A percentile compares a stretch with the other conserved stretches of the same genome.
phyloP scores from a whole-genome alignment of 2,797 vertebrate species.

The Pempheris klunzingeri region DNA sequence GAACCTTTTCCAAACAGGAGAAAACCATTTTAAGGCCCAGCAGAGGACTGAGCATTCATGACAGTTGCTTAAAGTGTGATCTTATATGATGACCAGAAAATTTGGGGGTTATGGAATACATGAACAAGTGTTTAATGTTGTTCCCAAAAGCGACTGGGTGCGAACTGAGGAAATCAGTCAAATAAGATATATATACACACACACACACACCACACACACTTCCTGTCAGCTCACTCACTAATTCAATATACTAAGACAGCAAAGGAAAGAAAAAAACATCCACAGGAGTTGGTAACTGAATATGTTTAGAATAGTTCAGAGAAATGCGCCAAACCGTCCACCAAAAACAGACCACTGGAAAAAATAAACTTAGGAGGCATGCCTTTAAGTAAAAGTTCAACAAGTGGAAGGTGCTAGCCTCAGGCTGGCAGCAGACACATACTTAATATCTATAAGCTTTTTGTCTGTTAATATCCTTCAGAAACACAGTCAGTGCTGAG shows the following conservation, averaged over 20 bases:
- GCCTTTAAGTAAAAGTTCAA: conserved; percentile 8
- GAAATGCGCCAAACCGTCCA: background rate
- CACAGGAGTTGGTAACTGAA: background rate
- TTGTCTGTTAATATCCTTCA: conserved; percentile 33
- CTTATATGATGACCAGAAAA: background rate
- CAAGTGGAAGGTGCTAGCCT: background rate
- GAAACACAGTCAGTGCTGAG: conserved; percentile 28
- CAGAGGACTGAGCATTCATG: conserved; percentile 3
- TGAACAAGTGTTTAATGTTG: background rate
- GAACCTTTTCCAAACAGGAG: conserved; percentile 11
- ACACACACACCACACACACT: no score
- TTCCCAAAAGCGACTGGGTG: background rate
- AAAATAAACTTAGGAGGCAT: background rate
- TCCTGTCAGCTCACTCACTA: no score
- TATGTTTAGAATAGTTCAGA: background rate
- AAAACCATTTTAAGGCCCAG: conserved; percentile 22
- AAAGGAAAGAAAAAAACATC: conserved; percentile 10
- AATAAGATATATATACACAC: no score
- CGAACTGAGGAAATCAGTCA: conserved; percentile 6
- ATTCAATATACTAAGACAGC: background rate
- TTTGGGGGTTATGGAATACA: background rate
- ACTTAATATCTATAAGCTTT: conserved; percentile 24
- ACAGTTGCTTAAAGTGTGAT: background rate
- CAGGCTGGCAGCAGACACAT: conserved; percentile 10
- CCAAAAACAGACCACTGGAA: background rate